Conservation (phyloP, 1,140 invertebrate species). For the Eriosoma lanigerum region DNA sequence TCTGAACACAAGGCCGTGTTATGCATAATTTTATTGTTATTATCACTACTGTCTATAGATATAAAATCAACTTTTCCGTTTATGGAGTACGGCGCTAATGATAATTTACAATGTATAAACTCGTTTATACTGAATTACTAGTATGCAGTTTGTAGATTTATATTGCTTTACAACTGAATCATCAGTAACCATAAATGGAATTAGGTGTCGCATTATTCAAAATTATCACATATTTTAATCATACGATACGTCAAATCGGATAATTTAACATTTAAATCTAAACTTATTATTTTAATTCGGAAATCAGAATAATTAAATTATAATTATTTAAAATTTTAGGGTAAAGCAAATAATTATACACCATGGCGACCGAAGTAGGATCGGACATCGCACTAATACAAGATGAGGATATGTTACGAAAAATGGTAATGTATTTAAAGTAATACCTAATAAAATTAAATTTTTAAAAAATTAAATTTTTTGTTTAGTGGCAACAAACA, state of each 20-base stretch:
- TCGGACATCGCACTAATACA: slow-evolving; percentile 68
- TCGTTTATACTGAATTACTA: slow-evolving; percentile 14
- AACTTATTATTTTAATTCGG: neutral
- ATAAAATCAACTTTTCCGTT: neutral
- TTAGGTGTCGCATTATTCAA: neutral
- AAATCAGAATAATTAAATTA: too few species aligned
- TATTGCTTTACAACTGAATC: neutral
- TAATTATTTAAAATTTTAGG: neutral
- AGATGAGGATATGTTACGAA: slow-evolving; percentile 71
- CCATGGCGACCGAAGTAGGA: slow-evolving; percentile 59
- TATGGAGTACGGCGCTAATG: neutral
- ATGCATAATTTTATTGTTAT: slow-evolving; percentile 1
- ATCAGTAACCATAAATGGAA: slow-evolving; percentile 31
- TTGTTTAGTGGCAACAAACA: slow-evolving; percentile 76
- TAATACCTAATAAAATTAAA: neutral
- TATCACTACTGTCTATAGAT: neutral
- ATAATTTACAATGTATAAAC: neutral
- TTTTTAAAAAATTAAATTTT: slow-evolving; percentile 52
- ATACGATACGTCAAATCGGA: neutral
- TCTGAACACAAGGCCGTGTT: neutral
- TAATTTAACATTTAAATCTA: neutral
- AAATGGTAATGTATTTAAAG: slow-evolving; percentile 65
- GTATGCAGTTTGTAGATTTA: neutral
- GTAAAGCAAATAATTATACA: neutral
- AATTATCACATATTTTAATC: neutral